Conservation (phyloP, 1,140 invertebrate species). For the Chironomus striatipennis region DNA sequence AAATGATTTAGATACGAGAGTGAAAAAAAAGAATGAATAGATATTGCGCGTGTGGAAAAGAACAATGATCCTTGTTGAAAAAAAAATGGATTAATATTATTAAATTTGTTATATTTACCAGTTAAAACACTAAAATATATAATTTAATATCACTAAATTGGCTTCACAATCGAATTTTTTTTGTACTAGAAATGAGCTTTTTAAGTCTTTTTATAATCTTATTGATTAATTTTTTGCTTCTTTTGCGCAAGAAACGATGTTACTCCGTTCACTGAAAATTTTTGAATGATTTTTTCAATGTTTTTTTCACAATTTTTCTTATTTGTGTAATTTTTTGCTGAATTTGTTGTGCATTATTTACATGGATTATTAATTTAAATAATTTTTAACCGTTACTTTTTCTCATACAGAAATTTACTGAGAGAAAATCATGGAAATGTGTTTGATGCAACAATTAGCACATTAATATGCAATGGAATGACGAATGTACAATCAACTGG, state of each 20-base stretch:
- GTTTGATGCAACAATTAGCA: conserved; percentile 76
- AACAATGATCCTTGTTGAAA: neutral
- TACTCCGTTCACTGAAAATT: neutral
- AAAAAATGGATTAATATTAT: too few species aligned
- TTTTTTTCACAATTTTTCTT: too few species aligned
- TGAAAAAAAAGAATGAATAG: neutral
- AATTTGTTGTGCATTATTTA: too few species aligned
- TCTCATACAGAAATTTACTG: conserved; percentile 61
- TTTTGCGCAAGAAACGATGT: neutral
- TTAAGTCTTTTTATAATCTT: neutral
- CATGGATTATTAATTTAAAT: too few species aligned
- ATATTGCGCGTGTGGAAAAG: neutral
- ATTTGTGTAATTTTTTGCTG: too few species aligned
- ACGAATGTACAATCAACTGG: conserved; percentile 80
- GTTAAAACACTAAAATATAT: neutral
- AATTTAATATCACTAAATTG: conserved; percentile 6
- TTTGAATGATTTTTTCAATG: conserved; percentile 8
- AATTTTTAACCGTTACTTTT: conserved; percentile 24
- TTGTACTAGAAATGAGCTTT: neutral
- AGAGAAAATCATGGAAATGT: conserved; percentile 65
- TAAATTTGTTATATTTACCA: too few species aligned
- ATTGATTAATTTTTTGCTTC: conserved; percentile 12
- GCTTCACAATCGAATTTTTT: neutral
- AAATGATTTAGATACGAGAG: too few species aligned
- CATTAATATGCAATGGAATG: conserved; percentile 78